phyloP scores from a whole-genome alignment of 1,140 invertebrate genomes.

The Cryptotermes secundus region DNA sequence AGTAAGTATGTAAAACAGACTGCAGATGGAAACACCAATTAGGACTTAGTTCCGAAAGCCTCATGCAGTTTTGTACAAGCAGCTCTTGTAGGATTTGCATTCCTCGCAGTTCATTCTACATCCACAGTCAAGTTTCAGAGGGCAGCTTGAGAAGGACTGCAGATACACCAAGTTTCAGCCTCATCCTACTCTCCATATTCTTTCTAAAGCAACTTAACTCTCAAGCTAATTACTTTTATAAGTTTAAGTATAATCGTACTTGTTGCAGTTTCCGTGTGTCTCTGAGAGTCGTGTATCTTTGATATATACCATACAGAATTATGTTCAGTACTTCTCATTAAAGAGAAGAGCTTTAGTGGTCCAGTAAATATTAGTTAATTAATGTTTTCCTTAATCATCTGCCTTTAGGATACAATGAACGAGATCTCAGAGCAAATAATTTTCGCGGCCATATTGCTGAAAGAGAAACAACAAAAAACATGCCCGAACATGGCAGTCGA shows the following conservation, averaged over 20 bases:
- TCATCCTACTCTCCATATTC: neutral
- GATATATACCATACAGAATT: neutral
- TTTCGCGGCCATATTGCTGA: neutral
- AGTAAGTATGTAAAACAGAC: constrained; percentile 5
- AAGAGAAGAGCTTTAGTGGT: neutral
- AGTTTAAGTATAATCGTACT: neutral
- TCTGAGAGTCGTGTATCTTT: neutral
- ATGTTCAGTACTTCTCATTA: neutral
- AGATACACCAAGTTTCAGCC: neutral
- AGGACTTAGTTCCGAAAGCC: neutral
- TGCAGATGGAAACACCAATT: constrained; percentile 6
- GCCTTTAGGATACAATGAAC: neutral
- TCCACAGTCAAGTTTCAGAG: neutral
- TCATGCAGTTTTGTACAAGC: neutral
- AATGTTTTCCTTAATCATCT: neutral
- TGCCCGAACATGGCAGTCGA: neutral
- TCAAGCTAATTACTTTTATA: neutral
- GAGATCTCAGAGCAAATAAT: too few species aligned
- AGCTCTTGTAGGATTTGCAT: neutral
- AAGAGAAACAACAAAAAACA: neutral
- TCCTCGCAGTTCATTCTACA: neutral
- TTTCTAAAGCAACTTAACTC: neutral
- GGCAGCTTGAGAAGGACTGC: neutral
- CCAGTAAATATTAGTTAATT: neutral
- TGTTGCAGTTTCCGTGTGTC: neutral